Percentiles rank a stretch among this genome's conserved stretches.
phyloP scores from a whole-genome alignment of 1,140 invertebrate species.

The Trachymyrmex cornetzi region DNA sequence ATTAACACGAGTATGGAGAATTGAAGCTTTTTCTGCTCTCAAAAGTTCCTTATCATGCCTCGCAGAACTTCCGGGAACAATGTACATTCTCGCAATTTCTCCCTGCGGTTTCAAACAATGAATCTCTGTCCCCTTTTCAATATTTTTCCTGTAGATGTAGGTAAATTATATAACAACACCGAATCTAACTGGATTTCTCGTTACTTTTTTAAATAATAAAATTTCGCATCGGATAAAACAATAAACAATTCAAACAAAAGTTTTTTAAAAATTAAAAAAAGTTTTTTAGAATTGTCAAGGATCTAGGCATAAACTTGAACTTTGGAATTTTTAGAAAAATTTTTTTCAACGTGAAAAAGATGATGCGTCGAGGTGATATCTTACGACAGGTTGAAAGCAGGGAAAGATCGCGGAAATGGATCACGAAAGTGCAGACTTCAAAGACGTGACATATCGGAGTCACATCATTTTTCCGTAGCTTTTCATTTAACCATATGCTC shows the following conservation, averaged over 20 bases:
- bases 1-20: conserved; percentile 54
- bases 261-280: too few species aligned
- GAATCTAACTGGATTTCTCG: not conserved
- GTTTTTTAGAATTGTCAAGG: not conserved
- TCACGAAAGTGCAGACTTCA: conserved; percentile 52
- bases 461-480: conserved; percentile 65
- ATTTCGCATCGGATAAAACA: not conserved
- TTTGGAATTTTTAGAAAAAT: not conserved
- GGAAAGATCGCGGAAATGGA: not conserved
- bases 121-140: not conserved
- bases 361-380: not conserved
- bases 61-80: conserved; percentile 34
- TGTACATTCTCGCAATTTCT: conserved; percentile 53
- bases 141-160: not conserved
- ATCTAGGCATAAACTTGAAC: not conserved
- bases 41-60: conserved; percentile 48
- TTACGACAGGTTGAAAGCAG: not conserved
- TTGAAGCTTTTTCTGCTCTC: conserved; percentile 32
- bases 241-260: not conserved
- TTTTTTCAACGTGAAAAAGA: not conserved
- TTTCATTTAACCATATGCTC: conserved; percentile 67
- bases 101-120: conserved; percentile 3
- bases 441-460: conserved; percentile 66
- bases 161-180: not conserved
- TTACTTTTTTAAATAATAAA: not conserved